Conservation (phyloP, 2,113 vertebrate species). For the Neomonachus schauinslandi region DNA sequence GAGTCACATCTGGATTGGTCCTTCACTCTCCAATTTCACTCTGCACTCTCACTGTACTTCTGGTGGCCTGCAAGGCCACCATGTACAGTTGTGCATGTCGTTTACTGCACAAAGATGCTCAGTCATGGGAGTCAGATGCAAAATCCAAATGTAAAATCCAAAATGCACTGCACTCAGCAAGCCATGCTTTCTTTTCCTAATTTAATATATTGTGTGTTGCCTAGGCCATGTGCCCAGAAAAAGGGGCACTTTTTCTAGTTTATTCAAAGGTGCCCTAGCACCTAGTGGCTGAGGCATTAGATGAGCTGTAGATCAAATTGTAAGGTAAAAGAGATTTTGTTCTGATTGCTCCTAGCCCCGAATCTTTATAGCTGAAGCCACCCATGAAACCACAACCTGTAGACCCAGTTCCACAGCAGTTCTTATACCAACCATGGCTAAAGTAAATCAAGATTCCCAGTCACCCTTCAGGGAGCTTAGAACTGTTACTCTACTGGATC, state of each 20-base stretch:
- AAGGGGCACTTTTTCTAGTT: constrained; percentile 1
- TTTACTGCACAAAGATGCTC: constrained; percentile 43
- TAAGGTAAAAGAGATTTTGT: constrained; percentile 3
- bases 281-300: neutral
- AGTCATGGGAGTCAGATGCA: neutral
- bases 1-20: neutral
- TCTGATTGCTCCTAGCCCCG: neutral
- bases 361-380: constrained; percentile 14
- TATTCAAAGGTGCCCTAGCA: neutral
- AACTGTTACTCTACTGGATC: neutral
- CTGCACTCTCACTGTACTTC: neutral
- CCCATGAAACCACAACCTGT: neutral
- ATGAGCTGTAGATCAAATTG: neutral
- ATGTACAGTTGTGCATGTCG: neutral
- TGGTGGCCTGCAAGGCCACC: neutral
- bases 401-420: neutral
- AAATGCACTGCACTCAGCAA: neutral
- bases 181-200: neutral
- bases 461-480: neutral
- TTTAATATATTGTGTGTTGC: neutral
- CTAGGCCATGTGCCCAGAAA: neutral
- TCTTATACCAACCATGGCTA: neutral
- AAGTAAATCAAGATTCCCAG: neutral
- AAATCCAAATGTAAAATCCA: neutral
- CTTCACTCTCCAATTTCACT: neutral